Evolutionary conservation across 2,113 vertebrate species (phyloP).

Genomic region (Tonatia bakeri): DNA sequence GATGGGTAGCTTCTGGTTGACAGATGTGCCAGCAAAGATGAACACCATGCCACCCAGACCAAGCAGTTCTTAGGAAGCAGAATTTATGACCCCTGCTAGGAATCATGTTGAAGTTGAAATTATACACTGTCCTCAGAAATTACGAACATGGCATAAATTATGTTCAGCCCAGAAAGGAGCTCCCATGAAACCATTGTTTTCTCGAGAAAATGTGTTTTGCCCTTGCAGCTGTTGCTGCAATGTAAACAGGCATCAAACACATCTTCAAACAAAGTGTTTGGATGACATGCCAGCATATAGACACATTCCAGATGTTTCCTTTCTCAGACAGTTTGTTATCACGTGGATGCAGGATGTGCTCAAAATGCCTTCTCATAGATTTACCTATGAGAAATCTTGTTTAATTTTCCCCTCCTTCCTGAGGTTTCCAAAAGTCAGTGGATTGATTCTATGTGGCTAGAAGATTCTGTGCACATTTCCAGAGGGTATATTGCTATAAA

Average conservation of each 20-base stretch:
- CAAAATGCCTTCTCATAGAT: neutral
- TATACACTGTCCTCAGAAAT: neutral
- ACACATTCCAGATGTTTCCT: slow-evolving; percentile 42
- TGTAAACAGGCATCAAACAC: slow-evolving; percentile 9
- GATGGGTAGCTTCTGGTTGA: neutral
- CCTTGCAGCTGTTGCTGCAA: neutral
- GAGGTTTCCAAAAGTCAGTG: neutral
- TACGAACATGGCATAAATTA: neutral
- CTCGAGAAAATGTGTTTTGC: slow-evolving; percentile 8
- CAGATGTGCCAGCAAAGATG: neutral
- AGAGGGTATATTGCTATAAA: neutral
- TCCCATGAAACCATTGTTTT: slow-evolving; percentile 8
- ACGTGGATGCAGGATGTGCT: neutral
- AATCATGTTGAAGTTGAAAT: neutral
- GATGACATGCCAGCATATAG: neutral
- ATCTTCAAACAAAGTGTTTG: slow-evolving; percentile 18
- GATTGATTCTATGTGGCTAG: neutral
- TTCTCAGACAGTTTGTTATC: neutral
- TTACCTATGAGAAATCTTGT: neutral
- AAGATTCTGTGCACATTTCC: neutral
- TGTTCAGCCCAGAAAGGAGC: neutral
- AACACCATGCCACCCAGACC: neutral
- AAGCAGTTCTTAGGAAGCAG: neutral
- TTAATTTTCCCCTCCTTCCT: neutral
- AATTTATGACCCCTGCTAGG: neutral